Base-by-base conservation (phyloP, 2,113 vertebrate species). In the Panthera uncia region DNA sequence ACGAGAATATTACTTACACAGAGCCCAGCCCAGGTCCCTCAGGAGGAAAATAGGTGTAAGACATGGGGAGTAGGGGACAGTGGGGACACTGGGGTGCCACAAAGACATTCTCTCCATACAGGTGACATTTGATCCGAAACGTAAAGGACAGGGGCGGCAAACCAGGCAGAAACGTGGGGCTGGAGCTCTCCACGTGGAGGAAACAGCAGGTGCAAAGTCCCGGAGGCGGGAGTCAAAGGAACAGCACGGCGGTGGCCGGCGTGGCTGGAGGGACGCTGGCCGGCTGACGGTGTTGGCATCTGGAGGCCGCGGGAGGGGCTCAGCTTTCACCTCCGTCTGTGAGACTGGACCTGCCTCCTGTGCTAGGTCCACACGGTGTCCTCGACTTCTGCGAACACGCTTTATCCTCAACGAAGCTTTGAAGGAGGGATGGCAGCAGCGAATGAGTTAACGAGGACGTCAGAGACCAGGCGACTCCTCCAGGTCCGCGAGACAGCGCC, bases 201-300 rank as follows among this genome's bases (percentile, higher is more conserved):
- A 15, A 36, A 4, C 6, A 11, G 1, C n/a, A 4, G 57, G 11
- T 15, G 61, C 29, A 73, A 4, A 48, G 4, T 19, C 36, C 31
- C 10, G 3, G 31, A 29, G 38, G 33, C 36, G 1, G n/a, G 33
- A 19, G 29, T 1, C 23, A 16, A 5, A 8, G 29, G 4, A 10
- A 4, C 57, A 68, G 80, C 12, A 1, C 11, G n/a, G 33, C 4
- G 12, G 4, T 0, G 4, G 33, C 18, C 23, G 2, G 18, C 0
- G n/a, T 6, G n/a, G 79, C 14, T 7, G 27, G 18, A 63, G 41
- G 27, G 29, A 27, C 0, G 0, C 9, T 21, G 36, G 73, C 5
- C 0, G n/a, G 25, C 82, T 13, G 38, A 23, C 2, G 18, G 19
- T 0, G 4, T 2, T 1, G 21, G 48, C 6, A 0, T 15, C 16